Evolutionary conservation across 2,113 vertebrate species (phyloP).

Genomic region (Todiramphus chloris): DNA sequence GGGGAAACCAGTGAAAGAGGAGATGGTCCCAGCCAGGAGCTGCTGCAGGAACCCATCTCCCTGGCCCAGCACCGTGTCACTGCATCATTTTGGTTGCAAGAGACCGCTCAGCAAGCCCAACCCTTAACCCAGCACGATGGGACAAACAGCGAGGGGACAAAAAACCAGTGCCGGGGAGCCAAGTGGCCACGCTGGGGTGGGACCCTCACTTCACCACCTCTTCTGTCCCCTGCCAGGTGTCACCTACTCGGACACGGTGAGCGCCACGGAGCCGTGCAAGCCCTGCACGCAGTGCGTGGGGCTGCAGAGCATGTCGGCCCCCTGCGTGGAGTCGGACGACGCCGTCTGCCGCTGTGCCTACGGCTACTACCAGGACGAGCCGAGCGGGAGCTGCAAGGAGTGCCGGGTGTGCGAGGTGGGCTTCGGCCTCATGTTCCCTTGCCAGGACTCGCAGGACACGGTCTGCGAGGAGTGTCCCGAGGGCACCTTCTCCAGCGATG

Average conservation of each 20-base stretch:
- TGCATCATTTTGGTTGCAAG: neutral
- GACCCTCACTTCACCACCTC: neutral
- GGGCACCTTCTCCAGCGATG: constrained; percentile 89
- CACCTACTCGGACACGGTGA: constrained; percentile 90
- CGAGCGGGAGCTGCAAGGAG: constrained; percentile 69
- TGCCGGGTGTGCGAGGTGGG: constrained; percentile 86
- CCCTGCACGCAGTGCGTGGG: constrained; percentile 86
- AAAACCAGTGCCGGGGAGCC: accelerated
- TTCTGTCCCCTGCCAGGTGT: constrained; percentile 74
- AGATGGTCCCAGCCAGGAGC: neutral
- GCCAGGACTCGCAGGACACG: constrained; percentile 83
- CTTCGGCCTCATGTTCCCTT: constrained; percentile 83
- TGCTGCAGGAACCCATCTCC: neutral
- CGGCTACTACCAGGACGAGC: constrained; percentile 77
- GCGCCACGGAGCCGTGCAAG: constrained; percentile 84
- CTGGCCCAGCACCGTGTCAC: neutral
- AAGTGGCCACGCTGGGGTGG: accelerated
- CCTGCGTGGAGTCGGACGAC: constrained; percentile 95
- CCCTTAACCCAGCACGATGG: too few species aligned
- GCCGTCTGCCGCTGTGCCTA: constrained; percentile 90
- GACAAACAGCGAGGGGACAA: too few species aligned
- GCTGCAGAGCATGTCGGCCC: constrained; percentile 88
- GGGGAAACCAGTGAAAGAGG: neutral
- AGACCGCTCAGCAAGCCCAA: too few species aligned
- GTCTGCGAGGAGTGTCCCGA: constrained; percentile 88